These are phyloP conservation scores for Cygnus olor DNA, from an alignment of 2,797 vertebrate species.

Conservation along the genomic window DNA sequence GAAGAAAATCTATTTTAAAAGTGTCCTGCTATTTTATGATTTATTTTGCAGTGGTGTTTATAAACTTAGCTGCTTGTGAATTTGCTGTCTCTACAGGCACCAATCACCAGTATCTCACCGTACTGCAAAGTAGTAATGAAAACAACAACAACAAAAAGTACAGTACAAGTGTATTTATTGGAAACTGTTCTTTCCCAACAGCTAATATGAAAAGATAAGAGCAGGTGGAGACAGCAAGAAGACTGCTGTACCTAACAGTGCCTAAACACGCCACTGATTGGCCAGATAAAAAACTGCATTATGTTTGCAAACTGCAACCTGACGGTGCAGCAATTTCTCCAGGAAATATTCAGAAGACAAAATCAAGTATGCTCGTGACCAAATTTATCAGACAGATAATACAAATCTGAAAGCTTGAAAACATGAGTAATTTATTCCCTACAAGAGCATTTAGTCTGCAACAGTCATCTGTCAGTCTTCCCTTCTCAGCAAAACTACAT, in stretches of 20 bases:
- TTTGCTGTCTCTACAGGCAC: not conserved
- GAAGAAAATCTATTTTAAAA: not conserved
- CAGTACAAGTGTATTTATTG: not conserved
- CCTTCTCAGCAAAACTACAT: not conserved
- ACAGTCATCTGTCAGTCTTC: not conserved
- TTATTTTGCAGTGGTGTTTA: not conserved
- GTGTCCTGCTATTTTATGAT: not conserved
- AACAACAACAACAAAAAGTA: not conserved
- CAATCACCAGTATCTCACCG: not conserved
- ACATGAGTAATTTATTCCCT: not conserved
- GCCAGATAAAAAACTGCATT: not conserved
- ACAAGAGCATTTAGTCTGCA: not conserved
- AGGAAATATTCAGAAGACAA: not conserved
- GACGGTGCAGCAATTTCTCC: not conserved
- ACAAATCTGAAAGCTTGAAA: not conserved
- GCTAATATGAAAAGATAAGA: not conserved
- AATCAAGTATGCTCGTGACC: not conserved
- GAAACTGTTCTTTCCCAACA: not conserved
- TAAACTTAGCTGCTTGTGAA: not conserved
- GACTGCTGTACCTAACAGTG: not conserved
- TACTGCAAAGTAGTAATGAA: fast-evolving
- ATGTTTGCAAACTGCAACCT: not conserved
- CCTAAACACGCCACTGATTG: not conserved
- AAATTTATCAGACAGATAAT: not conserved
- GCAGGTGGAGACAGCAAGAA: not conserved